A percentile compares a stretch with the other conserved stretches of the same genome.
These are phyloP conservation scores for Berghia stephanieae DNA, from an alignment of 1,140 invertebrate species.

Conservation along the genomic window DNA sequence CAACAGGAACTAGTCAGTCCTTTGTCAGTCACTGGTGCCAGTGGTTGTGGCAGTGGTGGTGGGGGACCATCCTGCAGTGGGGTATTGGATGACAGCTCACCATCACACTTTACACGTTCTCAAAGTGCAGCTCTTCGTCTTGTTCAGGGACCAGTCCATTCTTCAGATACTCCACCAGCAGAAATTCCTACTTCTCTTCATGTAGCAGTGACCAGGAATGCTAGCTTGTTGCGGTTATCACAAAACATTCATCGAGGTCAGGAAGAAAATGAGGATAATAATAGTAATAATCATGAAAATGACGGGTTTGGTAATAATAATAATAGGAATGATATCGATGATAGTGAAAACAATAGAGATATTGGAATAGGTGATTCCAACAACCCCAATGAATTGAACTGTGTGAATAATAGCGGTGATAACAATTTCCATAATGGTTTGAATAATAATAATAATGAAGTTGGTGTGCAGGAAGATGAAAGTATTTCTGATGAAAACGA, in stretches of 20 bases:
- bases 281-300: constrained; percentile 40
- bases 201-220: too few relatives aligned
- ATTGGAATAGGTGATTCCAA: too few relatives aligned
- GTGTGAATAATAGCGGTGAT: background rate
- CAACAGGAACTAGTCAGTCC: too few relatives aligned
- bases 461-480: constrained; percentile 22
- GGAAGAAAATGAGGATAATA: constrained; percentile 41
- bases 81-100: background rate
- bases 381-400: background rate
- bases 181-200: constrained; percentile 23
- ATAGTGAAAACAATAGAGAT: too few relatives aligned
- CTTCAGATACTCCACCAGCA: constrained; percentile 26
- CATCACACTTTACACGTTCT: constrained; percentile 27
- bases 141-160: constrained; percentile 15
- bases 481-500: constrained; percentile 13
- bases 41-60: too few relatives aligned
- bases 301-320: background rate
- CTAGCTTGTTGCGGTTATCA: too few relatives aligned
- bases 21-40: too few relatives aligned
- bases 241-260: too few relatives aligned
- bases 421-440: background rate
- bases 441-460: background rate
- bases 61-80: constrained; percentile 4
- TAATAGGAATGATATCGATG: background rate
- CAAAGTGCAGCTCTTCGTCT: constrained; percentile 27